These are phyloP conservation scores for Streptopelia turtur DNA, from an alignment of 2,797 vertebrate genomes.

Conservation along the genomic window DNA sequence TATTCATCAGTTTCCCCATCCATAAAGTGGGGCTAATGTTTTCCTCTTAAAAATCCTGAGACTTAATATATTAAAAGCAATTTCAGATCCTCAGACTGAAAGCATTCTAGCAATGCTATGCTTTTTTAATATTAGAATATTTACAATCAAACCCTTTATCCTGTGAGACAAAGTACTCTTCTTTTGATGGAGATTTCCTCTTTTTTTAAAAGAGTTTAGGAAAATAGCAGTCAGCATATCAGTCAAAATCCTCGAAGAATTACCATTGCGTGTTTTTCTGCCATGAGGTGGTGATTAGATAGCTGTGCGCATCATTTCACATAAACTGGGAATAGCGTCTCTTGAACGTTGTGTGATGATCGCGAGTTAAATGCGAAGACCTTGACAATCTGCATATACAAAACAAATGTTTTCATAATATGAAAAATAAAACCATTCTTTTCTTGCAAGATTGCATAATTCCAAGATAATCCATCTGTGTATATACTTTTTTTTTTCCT, in stretches of 20 bases:
- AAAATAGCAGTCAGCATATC: neutral
- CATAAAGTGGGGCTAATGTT: neutral
- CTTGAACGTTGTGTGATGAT: neutral
- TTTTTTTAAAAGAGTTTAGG: slow-evolving; percentile 14
- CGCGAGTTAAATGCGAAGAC: slow-evolving; percentile 64
- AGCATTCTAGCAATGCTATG: neutral
- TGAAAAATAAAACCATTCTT: slow-evolving; percentile 70
- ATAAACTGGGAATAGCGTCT: neutral
- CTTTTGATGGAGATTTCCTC: slow-evolving; percentile 22
- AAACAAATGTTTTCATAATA: slow-evolving; percentile 78
- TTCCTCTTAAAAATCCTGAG: neutral
- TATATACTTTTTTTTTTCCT: slow-evolving; percentile 70
- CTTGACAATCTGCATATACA: slow-evolving; percentile 63
- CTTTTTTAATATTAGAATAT: slow-evolving; percentile 30
- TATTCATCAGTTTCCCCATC: neutral
- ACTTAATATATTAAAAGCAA: slow-evolving; percentile 17
- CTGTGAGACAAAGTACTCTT: neutral
- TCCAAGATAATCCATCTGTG: slow-evolving; percentile 79
- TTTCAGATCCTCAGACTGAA: slow-evolving; percentile 29
- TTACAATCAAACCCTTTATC: slow-evolving; percentile 30
- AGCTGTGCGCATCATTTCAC: slow-evolving; percentile 10
- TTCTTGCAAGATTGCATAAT: slow-evolving; percentile 72
- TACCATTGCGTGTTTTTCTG: slow-evolving; percentile 23
- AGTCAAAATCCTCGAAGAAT: slow-evolving; percentile 17
- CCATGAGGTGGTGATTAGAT: slow-evolving; percentile 47